phyloP scores from a whole-genome alignment of 2,888 invertebrate species.

The Mesochorus sp. region DNA sequence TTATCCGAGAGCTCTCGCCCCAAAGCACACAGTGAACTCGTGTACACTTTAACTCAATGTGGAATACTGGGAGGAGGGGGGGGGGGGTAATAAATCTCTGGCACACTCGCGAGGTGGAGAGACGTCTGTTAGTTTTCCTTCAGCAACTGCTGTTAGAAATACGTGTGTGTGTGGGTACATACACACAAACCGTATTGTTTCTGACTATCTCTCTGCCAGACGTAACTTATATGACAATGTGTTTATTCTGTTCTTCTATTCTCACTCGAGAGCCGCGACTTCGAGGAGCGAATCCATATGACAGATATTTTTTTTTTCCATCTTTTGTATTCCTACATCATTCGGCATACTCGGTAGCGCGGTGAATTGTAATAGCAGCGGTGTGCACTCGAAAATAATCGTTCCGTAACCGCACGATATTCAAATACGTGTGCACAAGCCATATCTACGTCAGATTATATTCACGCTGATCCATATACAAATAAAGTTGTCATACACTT shows the following conservation, averaged over 20 bases:
- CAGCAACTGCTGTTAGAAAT: slow-evolving; percentile 26
- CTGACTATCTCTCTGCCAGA: slow-evolving; percentile 20
- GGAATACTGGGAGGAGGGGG: slow-evolving; percentile 49
- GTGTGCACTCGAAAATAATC: slow-evolving; percentile 6
- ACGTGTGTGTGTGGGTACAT: background rate
- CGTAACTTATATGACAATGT: slow-evolving; percentile 63
- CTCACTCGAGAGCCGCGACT: slow-evolving; percentile 12
- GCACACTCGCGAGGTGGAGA: slow-evolving; percentile 77
- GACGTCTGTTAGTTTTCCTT: slow-evolving; percentile 66
- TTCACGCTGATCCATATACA: background rate
- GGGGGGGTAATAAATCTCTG: slow-evolving; percentile 76
- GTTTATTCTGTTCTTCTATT: slow-evolving; percentile 31
- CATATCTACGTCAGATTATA: background rate
- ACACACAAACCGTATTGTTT: slow-evolving; percentile 15
- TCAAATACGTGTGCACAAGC: slow-evolving; percentile 40
- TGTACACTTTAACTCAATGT: slow-evolving; percentile 45
- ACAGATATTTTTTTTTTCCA: background rate
- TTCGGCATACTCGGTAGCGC: slow-evolving; percentile 32
- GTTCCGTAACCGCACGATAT: slow-evolving; percentile 20
- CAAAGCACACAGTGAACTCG: slow-evolving; percentile 61
- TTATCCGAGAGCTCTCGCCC: slow-evolving; percentile 30
- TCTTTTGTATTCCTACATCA: background rate
- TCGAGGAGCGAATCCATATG: slow-evolving; percentile 23
- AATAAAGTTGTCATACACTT: slow-evolving; percentile 53
- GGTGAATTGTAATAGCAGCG: background rate